Percentiles rank a stretch among this genome's conserved stretches.
Evolutionary conservation across 2,888 invertebrate genomes (phyloP).

Genomic region (Heliconius hortense): DNA sequence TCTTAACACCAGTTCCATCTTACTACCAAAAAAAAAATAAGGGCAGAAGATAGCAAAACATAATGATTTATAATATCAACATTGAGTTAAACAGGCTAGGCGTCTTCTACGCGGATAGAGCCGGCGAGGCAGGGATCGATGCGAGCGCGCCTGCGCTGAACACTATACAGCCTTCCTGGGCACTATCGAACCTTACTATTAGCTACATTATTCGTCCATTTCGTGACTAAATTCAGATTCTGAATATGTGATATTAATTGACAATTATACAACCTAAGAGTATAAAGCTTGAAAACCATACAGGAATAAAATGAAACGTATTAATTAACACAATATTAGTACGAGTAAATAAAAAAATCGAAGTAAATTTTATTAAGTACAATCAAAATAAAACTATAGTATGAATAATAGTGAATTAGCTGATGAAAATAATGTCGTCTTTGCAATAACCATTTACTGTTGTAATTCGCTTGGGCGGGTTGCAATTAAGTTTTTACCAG

Average conservation of each 20-base stretch:
- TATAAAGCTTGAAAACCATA: not conserved
- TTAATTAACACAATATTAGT: not conserved
- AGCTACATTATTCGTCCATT: constrained; percentile 31
- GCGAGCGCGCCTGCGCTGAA: constrained; percentile 65
- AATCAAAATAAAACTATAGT: too few species aligned
- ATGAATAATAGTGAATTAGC: too few species aligned
- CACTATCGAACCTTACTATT: constrained; percentile 49
- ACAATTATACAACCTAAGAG: not conserved
- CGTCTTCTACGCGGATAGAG: constrained; percentile 53
- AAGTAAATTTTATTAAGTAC: too few species aligned
- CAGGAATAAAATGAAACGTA: not conserved
- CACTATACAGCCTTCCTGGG: constrained; percentile 52
- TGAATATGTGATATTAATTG: constrained; percentile 5
- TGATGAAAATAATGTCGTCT: too few species aligned
- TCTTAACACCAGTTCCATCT: too few species aligned
- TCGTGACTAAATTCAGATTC: constrained; percentile 2
- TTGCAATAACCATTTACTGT: too few species aligned
- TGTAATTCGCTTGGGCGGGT: not conserved
- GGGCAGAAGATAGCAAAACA: not conserved
- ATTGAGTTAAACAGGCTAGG: constrained; percentile 54
- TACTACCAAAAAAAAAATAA: too few species aligned
- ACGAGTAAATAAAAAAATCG: not conserved
- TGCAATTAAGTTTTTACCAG: not conserved
- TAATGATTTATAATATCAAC: constrained; percentile 39
- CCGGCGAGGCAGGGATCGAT: constrained; percentile 65